Evolutionary conservation across 1,140 invertebrate genomes (phyloP).

Genomic region (Pseudomyrmex gracilis): DNA sequence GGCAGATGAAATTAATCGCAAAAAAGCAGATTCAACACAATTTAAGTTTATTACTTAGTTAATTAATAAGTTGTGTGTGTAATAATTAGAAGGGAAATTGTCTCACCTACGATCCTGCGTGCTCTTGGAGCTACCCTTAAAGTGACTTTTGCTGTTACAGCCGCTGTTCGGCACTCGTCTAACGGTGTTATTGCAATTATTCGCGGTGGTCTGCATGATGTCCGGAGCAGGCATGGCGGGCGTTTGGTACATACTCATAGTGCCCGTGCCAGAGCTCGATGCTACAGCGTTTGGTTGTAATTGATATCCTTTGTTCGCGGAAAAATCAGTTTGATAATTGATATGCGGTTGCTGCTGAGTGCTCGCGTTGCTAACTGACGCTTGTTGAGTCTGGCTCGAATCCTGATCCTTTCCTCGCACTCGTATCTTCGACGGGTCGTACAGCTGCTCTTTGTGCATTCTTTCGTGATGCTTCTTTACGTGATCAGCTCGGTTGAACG

Average conservation of each 20-base stretch:
- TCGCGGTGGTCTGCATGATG: constrained; percentile 74
- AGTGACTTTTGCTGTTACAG: constrained; percentile 83
- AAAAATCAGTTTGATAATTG: constrained; percentile 75
- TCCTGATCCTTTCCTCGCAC: constrained; percentile 86
- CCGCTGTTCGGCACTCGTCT: constrained; percentile 80
- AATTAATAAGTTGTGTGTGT: not conserved
- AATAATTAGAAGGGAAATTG: not conserved
- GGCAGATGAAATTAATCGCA: too few relatives aligned
- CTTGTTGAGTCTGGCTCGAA: too few relatives aligned
- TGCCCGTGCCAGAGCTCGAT: constrained; percentile 12
- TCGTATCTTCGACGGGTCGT: constrained; percentile 90
- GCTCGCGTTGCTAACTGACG: constrained; percentile 30
- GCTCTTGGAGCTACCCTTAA: constrained; percentile 79
- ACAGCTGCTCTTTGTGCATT: constrained; percentile 94
- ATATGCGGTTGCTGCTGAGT: constrained; percentile 65
- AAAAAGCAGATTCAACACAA: too few relatives aligned
- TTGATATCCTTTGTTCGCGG: constrained; percentile 80
- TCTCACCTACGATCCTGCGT: constrained; percentile 81
- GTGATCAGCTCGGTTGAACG: constrained; percentile 97
- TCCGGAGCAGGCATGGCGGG: constrained; percentile 74
- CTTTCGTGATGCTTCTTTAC: constrained; percentile 97
- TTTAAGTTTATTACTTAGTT: too few relatives aligned
- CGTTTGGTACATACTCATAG: constrained; percentile 71
- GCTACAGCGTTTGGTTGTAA: constrained; percentile 72
- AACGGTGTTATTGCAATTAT: constrained; percentile 65